Evolutionary conservation across 2,888 invertebrate species (phyloP), one percentile per base, ranked within the genome.

Genomic region (Ypsolopha scabrella): DNA sequence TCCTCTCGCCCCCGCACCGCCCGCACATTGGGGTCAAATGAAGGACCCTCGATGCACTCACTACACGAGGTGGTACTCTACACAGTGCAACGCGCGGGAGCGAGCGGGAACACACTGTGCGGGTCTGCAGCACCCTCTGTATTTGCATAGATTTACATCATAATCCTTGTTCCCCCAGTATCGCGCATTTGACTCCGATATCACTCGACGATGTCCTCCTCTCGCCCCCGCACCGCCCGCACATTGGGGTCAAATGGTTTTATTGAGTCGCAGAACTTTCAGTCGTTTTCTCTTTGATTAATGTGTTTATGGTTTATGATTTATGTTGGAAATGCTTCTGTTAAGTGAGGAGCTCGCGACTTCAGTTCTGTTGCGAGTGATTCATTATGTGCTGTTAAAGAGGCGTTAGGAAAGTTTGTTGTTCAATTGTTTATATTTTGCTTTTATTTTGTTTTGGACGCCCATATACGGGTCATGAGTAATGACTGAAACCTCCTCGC

Each of bases 81-180:
- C 24, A 4, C 24, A n/a, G 24, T 24, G 24, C 44, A 10, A 1
- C 4, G 24, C 44, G 7, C 44, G 24, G n/a, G 47, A 50, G 48
- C n/a, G n/a, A n/a, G n/a, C 41, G 34, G 52, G 41, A 38, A 47
- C 24, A 24, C 24, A 24, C 24, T 24, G 24, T 24, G 2, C 24
- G n/a, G n/a, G n/a, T 24, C 24, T 24, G 4, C 24, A 4, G 24
- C 24, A 24, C 53, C 53, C 44, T 43, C 48, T 46, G 49, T 60
- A 75, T 80, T 80, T 69, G 73, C 81, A 82, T 81, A 78, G 62
- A 78, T 80, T 82, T 76, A 77, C 80, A 79, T 80, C 65, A 72
- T 78, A 77, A 77, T 78, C 75, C 70, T 58, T 63, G 70, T 67
- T 68, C 70, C 68, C 70, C 61, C 59, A 58, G 57, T 41, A 34